Evolutionary conservation across 2,113 vertebrate species (phyloP).

Genomic region (Semnornis frantzii): DNA sequence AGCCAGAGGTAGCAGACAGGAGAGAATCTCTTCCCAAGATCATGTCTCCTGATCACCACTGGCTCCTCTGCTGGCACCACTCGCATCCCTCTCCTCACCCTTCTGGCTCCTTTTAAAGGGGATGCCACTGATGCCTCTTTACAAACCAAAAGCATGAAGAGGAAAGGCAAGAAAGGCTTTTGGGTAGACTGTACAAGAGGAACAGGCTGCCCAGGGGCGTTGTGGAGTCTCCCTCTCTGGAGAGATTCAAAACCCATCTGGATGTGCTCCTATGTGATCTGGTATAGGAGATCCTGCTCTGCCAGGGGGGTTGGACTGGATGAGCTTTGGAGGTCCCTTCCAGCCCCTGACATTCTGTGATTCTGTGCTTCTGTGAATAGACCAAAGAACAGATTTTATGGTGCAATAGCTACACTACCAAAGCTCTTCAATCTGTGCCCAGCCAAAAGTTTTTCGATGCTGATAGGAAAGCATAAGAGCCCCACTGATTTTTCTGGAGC

Average conservation of each 20-base stretch:
- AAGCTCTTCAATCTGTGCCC: background rate
- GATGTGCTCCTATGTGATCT: no score
- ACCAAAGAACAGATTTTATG: background rate
- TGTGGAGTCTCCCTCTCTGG: no score
- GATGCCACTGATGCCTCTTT: background rate
- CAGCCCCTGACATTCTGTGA: no score
- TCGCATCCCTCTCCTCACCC: background rate
- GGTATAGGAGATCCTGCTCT: no score
- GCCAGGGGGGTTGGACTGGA: no score
- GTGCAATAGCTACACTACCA: background rate
- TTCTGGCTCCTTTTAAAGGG: background rate
- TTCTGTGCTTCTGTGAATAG: no score
- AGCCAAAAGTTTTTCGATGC: background rate
- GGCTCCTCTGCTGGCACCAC: background rate
- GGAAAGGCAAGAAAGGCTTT: background rate
- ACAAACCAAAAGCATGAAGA: background rate
- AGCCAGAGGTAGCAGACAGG: background rate
- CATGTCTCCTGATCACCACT: conserved; percentile 7
- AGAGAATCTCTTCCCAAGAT: conserved; percentile 1
- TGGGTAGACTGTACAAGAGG: background rate
- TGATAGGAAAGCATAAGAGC: background rate
- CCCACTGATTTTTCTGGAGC: background rate
- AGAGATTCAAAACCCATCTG: no score
- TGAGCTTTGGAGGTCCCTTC: no score
- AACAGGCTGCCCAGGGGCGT: background rate